phyloP scores from a whole-genome alignment of 2,888 invertebrate species.

The Phalera bucephala region DNA sequence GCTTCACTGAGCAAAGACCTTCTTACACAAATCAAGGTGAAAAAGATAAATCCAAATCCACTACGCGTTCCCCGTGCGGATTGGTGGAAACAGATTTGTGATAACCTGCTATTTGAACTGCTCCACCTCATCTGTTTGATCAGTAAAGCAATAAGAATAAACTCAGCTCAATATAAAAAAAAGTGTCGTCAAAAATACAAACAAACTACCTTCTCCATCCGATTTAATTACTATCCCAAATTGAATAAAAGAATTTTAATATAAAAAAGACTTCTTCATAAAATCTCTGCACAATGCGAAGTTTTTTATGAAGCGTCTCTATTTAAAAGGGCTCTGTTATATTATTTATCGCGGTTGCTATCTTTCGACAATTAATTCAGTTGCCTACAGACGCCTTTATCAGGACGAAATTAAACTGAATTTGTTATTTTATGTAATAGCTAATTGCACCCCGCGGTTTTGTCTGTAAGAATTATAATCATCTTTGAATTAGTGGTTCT shows the following conservation, averaged over 20 bases:
- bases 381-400: slow-evolving; percentile 52
- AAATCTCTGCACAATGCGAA: slow-evolving; percentile 26
- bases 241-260: slow-evolving; percentile 30
- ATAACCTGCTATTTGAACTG: too few relatives aligned
- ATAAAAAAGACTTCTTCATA: slow-evolving; percentile 21
- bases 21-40: too few relatives aligned
- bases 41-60: too few relatives aligned
- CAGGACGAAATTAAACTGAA: slow-evolving; percentile 42
- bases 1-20: too few relatives aligned
- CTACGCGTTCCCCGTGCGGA: too few relatives aligned
- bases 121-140: too few relatives aligned
- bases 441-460: too few relatives aligned
- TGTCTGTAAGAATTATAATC: too few relatives aligned
- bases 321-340: slow-evolving; percentile 35
- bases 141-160: too few relatives aligned
- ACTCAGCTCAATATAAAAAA: too few relatives aligned
- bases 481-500: too few relatives aligned
- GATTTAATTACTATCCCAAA: slow-evolving; percentile 2
- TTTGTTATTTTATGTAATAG: slow-evolving; percentile 45
- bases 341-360: slow-evolving; percentile 51
- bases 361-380: slow-evolving; percentile 58
- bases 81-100: too few relatives aligned
- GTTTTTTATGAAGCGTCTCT: slow-evolving; percentile 29
- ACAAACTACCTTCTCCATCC: background rate
- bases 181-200: background rate